These are phyloP conservation scores for Aplochiton taeniatus DNA, from an alignment of 2,797 vertebrate species.

Conservation along the genomic window DNA sequence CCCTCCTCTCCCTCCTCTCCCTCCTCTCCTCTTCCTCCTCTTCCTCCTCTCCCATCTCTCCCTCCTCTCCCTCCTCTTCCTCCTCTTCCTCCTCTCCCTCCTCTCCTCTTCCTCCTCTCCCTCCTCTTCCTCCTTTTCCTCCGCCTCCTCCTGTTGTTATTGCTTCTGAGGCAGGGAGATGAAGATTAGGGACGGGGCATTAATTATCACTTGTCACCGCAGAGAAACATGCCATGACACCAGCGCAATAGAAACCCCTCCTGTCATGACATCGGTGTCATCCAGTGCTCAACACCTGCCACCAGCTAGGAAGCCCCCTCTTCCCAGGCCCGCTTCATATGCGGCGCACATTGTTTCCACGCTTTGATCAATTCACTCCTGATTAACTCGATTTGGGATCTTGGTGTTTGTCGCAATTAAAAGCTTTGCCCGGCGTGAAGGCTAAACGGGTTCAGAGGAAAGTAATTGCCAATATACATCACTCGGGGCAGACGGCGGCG, in stretches of 20 bases:
- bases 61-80: slow-evolving; percentile 25
- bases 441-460: slow-evolving; percentile 51
- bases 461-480: slow-evolving; percentile 62
- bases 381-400: slow-evolving; percentile 37
- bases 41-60: no score
- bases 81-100: slow-evolving; percentile 27
- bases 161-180: slow-evolving; percentile 34
- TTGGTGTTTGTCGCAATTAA: slow-evolving; percentile 46
- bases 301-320: slow-evolving; percentile 11
- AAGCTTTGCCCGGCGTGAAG: slow-evolving; percentile 30
- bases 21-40: slow-evolving; percentile 30
- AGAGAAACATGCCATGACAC: slow-evolving; percentile 38
- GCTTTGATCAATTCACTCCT: slow-evolving; percentile 32
- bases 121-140: slow-evolving; percentile 20
- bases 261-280: slow-evolving; percentile 24
- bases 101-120: slow-evolving; percentile 12
- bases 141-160: slow-evolving; percentile 30
- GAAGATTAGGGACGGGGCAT: slow-evolving; percentile 38
- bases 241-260: slow-evolving; percentile 33
- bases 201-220: slow-evolving; percentile 52
- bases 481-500: slow-evolving; percentile 35
- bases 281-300: slow-evolving; percentile 26
- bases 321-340: slow-evolving; percentile 16
- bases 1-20: no score
- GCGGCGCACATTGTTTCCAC: slow-evolving; percentile 12